Conservation (phyloP, 2,113 vertebrate genomes). For the Toxostoma redivivum region DNA sequence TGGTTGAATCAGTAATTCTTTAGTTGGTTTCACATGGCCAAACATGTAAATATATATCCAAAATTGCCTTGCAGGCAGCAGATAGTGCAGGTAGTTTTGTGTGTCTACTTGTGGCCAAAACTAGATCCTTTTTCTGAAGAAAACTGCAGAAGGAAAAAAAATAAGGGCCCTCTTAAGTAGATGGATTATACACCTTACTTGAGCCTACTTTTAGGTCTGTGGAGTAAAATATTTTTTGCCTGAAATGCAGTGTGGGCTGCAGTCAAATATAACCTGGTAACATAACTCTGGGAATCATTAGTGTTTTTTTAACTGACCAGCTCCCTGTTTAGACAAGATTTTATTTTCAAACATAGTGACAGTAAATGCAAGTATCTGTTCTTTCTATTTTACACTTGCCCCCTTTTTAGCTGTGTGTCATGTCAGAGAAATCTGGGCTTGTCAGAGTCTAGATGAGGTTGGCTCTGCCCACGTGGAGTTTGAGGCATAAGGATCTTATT, state of each 20-base stretch:
- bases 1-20: not conserved
- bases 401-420: not conserved
- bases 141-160: not conserved
- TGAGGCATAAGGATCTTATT: not conserved
- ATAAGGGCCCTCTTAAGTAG: not conserved
- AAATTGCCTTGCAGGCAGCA: not conserved
- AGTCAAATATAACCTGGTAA: slow-evolving; percentile 22
- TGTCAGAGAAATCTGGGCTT: not conserved
- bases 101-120: not conserved
- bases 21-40: not conserved
- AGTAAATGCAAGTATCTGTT: not conserved
- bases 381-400: not conserved
- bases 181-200: not conserved
- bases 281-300: not conserved
- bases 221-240: not conserved
- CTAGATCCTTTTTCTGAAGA: not conserved
- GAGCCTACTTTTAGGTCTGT: not conserved
- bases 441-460: not conserved
- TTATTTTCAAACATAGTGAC: not conserved
- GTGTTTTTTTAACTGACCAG: not conserved
- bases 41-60: not conserved
- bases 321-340: not conserved
- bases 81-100: not conserved
- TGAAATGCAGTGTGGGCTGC: not conserved
- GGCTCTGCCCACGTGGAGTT: not conserved